These are phyloP conservation scores for Condylostylus longicornis DNA, from an alignment of 1,140 invertebrate genomes.

Conservation along the genomic window DNA sequence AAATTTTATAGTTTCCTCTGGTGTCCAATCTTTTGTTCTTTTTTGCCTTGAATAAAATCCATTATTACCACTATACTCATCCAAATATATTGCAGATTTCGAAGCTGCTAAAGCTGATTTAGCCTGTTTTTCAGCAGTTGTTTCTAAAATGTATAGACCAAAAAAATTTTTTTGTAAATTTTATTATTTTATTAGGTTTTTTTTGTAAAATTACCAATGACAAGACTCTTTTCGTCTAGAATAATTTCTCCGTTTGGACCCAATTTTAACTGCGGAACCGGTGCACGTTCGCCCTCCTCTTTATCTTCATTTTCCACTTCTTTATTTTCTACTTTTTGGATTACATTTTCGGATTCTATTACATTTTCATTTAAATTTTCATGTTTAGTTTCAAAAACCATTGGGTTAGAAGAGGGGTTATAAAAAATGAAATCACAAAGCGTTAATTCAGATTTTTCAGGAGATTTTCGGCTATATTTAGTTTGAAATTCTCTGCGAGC, in stretches of 20 bases:
- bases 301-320: constrained; percentile 26
- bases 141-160: no score
- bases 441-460: constrained; percentile 54
- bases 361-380: no score
- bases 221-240: constrained; percentile 71
- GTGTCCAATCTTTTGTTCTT: constrained; percentile 48
- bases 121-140: constrained; percentile 44
- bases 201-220: no score
- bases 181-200: no score
- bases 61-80: constrained; percentile 39
- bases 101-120: constrained; percentile 47
- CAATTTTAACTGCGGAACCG: constrained; percentile 75
- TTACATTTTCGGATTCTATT: no score
- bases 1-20: constrained; percentile 66
- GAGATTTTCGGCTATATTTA: constrained; percentile 38
- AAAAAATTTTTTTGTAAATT: no score
- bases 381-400: constrained; percentile 33
- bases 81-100: constrained; percentile 48
- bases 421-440: constrained; percentile 87
- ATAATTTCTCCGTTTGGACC: constrained; percentile 75
- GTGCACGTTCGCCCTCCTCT: no score
- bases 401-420: constrained; percentile 61
- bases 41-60: constrained; percentile 48
- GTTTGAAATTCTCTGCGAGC: constrained; percentile 41
- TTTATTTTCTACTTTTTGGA: constrained; percentile 1